Conservation (phyloP, 2,797 vertebrate genomes). For the Amphiprion clarkii region DNA sequence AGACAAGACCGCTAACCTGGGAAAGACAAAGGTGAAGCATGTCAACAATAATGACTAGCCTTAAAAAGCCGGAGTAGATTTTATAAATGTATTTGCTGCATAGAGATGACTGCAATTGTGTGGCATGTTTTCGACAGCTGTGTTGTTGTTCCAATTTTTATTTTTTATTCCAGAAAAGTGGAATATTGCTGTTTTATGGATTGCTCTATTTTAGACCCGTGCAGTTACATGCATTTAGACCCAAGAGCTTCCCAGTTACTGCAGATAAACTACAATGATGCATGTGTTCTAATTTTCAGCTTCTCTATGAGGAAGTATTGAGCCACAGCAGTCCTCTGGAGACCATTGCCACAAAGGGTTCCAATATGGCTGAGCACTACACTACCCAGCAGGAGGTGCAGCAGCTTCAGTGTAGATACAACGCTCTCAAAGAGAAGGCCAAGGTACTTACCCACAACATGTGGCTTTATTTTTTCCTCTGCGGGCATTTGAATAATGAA, state of each 20-base stretch:
- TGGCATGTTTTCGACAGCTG: neutral
- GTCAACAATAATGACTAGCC: no score
- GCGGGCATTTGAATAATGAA: conserved; percentile 38
- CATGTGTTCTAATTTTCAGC: conserved; percentile 78
- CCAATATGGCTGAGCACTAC: conserved; percentile 92
- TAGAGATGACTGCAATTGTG: neutral
- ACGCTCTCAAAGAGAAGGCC: conserved; percentile 87
- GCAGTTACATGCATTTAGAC: conserved; percentile 1
- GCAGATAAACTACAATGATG: conserved; percentile 12
- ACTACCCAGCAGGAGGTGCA: conserved; percentile 93
- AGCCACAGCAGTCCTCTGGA: conserved; percentile 93
- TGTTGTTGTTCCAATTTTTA: neutral
- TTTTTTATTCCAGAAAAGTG: neutral
- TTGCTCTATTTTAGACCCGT: neutral
- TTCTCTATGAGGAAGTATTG: conserved; percentile 94
- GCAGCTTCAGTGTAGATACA: conserved; percentile 91
- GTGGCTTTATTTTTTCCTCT: conserved; percentile 14
- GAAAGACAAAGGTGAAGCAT: conserved; percentile 91
- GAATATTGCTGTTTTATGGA: neutral
- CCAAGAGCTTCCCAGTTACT: neutral
- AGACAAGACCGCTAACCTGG: conserved; percentile 92
- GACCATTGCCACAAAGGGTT: conserved; percentile 93
- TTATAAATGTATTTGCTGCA: no score
- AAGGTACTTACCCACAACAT: conserved; percentile 83
- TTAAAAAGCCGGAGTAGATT: no score